Evolutionary conservation across 2,113 vertebrate genomes (phyloP).

Genomic region (Mohoua ochrocephala): DNA sequence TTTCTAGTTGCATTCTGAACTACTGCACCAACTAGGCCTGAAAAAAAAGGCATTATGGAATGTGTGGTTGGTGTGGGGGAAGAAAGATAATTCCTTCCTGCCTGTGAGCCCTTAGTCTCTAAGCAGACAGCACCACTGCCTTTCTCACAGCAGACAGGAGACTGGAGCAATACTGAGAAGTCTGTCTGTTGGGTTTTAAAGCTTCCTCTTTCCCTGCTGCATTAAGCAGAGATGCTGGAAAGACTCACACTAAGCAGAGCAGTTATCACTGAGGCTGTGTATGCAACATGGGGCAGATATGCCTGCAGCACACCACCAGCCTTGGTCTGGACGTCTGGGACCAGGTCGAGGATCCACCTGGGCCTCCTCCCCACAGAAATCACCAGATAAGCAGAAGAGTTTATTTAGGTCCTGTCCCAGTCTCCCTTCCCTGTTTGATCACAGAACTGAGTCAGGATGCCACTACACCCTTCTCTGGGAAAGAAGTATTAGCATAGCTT

Average conservation of each 20-base stretch:
- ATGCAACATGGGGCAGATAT: rapidly evolving
- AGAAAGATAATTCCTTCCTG: background rate
- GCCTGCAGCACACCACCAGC: background rate
- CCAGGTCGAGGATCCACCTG: background rate
- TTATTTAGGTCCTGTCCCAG: background rate
- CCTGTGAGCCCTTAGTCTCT: background rate
- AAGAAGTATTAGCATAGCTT: background rate
- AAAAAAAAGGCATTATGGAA: background rate
- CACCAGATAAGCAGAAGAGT: background rate
- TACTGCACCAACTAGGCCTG: background rate
- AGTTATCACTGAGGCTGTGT: background rate
- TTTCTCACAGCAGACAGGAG: background rate
- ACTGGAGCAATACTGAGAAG: background rate
- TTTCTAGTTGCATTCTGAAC: background rate
- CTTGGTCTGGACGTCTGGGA: background rate
- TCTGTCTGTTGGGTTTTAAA: background rate
- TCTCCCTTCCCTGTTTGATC: background rate
- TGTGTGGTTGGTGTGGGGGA: background rate
- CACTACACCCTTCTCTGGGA: background rate
- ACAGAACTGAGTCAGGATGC: background rate
- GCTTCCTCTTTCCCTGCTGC: background rate
- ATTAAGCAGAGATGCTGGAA: background rate
- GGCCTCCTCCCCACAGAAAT: background rate
- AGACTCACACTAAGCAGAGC: background rate
- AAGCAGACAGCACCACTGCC: background rate